These are phyloP conservation scores for Trichogramma evanescens DNA, from an alignment of 2,888 invertebrate species.

Conservation along the genomic window DNA sequence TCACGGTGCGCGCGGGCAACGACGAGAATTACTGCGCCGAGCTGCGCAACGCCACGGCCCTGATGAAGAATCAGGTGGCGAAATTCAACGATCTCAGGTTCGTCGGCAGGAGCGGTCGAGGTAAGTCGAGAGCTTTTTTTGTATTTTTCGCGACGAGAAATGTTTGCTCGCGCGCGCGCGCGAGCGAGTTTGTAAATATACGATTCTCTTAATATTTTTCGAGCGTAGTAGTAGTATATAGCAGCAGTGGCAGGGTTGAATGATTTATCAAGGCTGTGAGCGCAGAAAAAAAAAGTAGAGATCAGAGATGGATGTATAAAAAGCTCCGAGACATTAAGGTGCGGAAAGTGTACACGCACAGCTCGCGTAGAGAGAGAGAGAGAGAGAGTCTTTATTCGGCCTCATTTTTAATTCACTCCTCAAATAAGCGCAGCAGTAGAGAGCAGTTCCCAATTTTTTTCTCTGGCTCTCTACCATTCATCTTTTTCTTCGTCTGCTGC, in stretches of 20 bases:
- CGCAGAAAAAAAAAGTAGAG: background rate
- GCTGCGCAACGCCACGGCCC: constrained; percentile 85
- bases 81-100: constrained; percentile 98
- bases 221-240: too few species aligned
- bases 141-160: too few species aligned
- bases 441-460: constrained; percentile 15
- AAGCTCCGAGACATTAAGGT: constrained; percentile 12
- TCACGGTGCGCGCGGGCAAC: constrained; percentile 93
- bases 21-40: constrained; percentile 98
- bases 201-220: too few species aligned
- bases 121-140: constrained; percentile 56
- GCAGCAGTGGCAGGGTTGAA: constrained; percentile 2
- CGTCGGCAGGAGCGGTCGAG: constrained; percentile 97
- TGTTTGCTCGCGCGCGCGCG: too few species aligned
- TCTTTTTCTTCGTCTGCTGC: constrained; percentile 20
- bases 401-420: constrained; percentile 45
- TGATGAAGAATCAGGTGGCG: constrained; percentile 97
- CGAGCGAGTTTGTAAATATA: too few species aligned
- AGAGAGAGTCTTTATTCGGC: constrained; percentile 30
- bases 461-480: constrained; percentile 12
- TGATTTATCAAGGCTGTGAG: constrained; percentile 4
- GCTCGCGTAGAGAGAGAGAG: constrained; percentile 10
- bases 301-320: background rate
- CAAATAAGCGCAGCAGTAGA: constrained; percentile 36
- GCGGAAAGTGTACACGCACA: background rate